Evolutionary conservation across 1,140 invertebrate genomes (phyloP).

Genomic region (Dreissena rostriformis): DNA sequence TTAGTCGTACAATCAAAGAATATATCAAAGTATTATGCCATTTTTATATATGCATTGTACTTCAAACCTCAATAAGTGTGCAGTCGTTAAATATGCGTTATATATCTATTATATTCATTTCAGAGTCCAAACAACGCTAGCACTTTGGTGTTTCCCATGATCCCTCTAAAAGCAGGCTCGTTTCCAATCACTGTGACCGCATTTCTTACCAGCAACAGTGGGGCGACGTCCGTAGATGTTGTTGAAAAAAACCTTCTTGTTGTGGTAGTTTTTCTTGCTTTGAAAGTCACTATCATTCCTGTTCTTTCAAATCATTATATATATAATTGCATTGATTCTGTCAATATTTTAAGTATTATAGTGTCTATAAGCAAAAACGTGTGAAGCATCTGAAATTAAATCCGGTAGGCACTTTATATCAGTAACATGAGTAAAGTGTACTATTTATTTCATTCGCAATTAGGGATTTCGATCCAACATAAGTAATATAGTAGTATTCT

Average conservation of each 20-base stretch:
- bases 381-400: too few relatives aligned
- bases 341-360: too few relatives aligned
- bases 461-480: too few relatives aligned
- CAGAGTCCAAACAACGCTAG: constrained; percentile 7
- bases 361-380: too few relatives aligned
- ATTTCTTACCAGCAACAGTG: not conserved
- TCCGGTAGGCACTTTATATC: too few relatives aligned
- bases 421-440: too few relatives aligned
- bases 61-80: not conserved
- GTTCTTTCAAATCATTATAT: too few relatives aligned
- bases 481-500: too few relatives aligned
- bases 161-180: not conserved
- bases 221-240: not conserved
- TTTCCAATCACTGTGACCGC: constrained; percentile 3
- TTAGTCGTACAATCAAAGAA: not conserved
- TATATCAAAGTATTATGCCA: not conserved
- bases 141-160: constrained; percentile 9
- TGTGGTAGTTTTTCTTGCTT: constrained; percentile 3
- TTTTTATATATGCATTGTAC: not conserved
- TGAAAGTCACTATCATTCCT: too few relatives aligned
- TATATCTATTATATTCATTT: not conserved
- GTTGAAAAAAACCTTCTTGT: constrained; percentile 18
- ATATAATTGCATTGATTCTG: too few relatives aligned
- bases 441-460: too few relatives aligned
- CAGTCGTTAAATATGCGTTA: not conserved